Evolutionary conservation across 2,888 invertebrate species (phyloP).

Genomic region (Taenaris catops): DNA sequence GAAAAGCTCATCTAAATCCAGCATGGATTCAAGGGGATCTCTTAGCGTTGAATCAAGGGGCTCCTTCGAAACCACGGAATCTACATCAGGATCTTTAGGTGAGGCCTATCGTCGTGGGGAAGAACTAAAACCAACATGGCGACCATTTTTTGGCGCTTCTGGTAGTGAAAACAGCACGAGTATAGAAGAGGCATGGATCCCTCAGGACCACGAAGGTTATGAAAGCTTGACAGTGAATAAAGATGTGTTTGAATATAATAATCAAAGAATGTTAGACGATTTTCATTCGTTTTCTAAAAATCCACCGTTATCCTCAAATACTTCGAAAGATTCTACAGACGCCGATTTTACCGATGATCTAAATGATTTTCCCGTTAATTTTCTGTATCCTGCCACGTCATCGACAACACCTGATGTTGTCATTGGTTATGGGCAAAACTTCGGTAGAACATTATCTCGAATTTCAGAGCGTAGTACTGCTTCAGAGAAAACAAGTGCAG

Average conservation of each 20-base stretch:
- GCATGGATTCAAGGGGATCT: conserved; percentile 82
- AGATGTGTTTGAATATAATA: conserved; percentile 66
- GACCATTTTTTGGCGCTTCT: conserved; percentile 88
- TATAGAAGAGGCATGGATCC: conserved; percentile 90
- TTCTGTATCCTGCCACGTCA: conserved; percentile 85
- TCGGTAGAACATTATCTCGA: conserved; percentile 89
- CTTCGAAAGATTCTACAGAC: conserved; percentile 78
- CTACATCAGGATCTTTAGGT: conserved; percentile 87
- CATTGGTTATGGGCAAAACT: conserved; percentile 85
- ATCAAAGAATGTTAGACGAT: conserved; percentile 66
- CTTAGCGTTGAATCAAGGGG: conserved; percentile 85
- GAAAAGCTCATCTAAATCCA: conserved; percentile 81
- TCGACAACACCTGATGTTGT: conserved; percentile 84
- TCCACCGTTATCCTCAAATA: conserved; percentile 67
- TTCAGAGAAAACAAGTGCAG: conserved; percentile 91
- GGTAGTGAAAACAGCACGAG: conserved; percentile 91
- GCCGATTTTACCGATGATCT: conserved; percentile 87
- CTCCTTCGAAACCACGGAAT: conserved; percentile 86
- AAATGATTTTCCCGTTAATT: conserved; percentile 86
- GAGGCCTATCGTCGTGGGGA: conserved; percentile 84
- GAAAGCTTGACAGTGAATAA: conserved; percentile 74
- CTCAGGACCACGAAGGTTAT: conserved; percentile 85
- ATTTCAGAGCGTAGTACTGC: conserved; percentile 94
- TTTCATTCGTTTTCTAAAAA: conserved; percentile 72
- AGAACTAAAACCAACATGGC: conserved; percentile 90